A percentile compares a stretch with the other conserved stretches of the same genome.
Evolutionary conservation across 2,113 vertebrate genomes (phyloP).

Genomic region (Actenoides lindsayi): DNA sequence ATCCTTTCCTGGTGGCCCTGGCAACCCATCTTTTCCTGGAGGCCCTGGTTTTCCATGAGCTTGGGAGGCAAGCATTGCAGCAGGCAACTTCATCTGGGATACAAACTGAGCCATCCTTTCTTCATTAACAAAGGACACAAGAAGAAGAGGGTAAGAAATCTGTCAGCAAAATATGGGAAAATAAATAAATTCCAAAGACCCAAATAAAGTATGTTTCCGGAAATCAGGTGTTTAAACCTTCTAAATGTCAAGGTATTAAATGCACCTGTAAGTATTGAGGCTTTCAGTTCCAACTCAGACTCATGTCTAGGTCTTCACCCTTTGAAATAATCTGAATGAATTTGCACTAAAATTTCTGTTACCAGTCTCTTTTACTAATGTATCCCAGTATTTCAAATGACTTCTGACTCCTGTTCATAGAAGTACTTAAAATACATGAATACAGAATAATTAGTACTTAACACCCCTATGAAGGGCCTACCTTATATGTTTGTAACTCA

Average conservation of each 20-base stretch:
- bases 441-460: not conserved
- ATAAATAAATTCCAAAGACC: not conserved
- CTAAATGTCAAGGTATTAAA: not conserved
- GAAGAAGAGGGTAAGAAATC: not conserved
- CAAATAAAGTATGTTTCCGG: not conserved
- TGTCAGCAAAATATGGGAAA: not conserved
- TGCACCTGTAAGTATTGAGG: not conserved
- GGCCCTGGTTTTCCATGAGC: slow-evolving; percentile 87
- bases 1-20: slow-evolving; percentile 89
- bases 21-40: slow-evolving; percentile 89
- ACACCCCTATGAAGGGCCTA: not conserved
- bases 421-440: not conserved
- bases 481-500: not conserved
- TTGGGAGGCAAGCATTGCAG: slow-evolving; percentile 89
- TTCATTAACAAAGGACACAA: slow-evolving; percentile 56
- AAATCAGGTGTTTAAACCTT: not conserved
- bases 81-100: slow-evolving; percentile 84
- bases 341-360: not conserved
- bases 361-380: not conserved
- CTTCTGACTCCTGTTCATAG: not conserved
- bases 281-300: not conserved
- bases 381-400: not conserved
- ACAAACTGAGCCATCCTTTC: slow-evolving; percentile 82
- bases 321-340: not conserved
- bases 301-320: not conserved